phyloP scores from a whole-genome alignment of 2,888 invertebrate species.

The Calameuta idolon region DNA sequence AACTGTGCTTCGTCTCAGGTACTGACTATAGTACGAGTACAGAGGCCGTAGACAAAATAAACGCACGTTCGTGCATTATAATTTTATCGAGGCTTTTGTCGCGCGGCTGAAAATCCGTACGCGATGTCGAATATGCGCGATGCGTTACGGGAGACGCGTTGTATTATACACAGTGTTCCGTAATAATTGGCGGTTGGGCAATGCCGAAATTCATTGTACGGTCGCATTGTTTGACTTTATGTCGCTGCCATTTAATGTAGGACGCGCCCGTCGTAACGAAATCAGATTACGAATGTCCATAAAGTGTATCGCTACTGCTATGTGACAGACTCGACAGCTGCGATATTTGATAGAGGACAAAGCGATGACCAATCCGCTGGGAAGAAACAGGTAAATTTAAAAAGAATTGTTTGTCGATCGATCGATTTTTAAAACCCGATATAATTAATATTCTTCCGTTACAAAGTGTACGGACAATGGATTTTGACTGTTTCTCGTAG shows the following conservation, averaged over 20 bases:
- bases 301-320: conserved; percentile 20
- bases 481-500: not conserved
- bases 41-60: not conserved
- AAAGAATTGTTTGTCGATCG: not conserved
- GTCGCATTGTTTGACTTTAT: not conserved
- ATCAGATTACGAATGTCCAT: conserved; percentile 45
- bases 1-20: too few species aligned
- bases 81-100: not conserved
- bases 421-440: not conserved
- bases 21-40: too few species aligned
- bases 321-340: conserved; percentile 7
- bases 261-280: conserved; percentile 24
- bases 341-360: not conserved
- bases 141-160: not conserved
- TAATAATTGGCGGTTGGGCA: not conserved
- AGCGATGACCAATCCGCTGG: not conserved
- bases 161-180: not conserved
- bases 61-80: not conserved
- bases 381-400: not conserved
- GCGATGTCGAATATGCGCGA: not conserved
- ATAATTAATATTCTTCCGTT: not conserved
- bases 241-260: not conserved
- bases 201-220: not conserved
- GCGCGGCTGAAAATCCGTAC: not conserved
- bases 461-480: not conserved